These are phyloP conservation scores for Cheilosia soror DNA, from an alignment of 2,888 invertebrate species.

Conservation along the genomic window DNA sequence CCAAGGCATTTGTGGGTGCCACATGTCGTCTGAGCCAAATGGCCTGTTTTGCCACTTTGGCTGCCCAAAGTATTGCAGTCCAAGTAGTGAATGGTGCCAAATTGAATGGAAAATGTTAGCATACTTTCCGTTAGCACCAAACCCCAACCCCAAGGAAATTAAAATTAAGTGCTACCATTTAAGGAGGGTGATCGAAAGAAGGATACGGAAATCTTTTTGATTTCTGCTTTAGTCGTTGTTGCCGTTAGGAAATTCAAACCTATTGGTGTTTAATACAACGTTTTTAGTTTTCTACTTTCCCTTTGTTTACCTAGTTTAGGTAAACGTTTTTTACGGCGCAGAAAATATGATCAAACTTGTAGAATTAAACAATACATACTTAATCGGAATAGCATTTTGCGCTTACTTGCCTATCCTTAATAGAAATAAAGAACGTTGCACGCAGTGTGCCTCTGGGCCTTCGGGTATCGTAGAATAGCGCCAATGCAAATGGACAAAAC, in stretches of 20 bases:
- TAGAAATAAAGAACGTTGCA: background rate
- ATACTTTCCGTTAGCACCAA: slow-evolving; percentile 60
- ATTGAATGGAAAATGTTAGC: slow-evolving; percentile 76
- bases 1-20: slow-evolving; percentile 50
- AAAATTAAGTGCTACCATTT: slow-evolving; percentile 72
- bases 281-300: slow-evolving; percentile 15
- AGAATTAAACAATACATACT: background rate
- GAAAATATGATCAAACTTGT: too few species aligned
- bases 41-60: slow-evolving; percentile 61
- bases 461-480: too few species aligned
- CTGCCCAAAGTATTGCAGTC: slow-evolving; percentile 39
- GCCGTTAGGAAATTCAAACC: slow-evolving; percentile 28
- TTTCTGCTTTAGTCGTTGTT: slow-evolving; percentile 22
- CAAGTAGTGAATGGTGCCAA: slow-evolving; percentile 69
- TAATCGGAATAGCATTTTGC: background rate
- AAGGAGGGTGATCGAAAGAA: slow-evolving; percentile 54
- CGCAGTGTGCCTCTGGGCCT: too few species aligned
- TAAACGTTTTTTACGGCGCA: background rate
- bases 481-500: too few species aligned
- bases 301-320: slow-evolving; percentile 6
- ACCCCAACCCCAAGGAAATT: slow-evolving; percentile 57
- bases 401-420: background rate
- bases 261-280: slow-evolving; percentile 8
- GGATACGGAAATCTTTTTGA: slow-evolving; percentile 7
- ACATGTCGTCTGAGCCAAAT: slow-evolving; percentile 68